Percentiles rank a stretch among this genome's conserved stretches.
These are phyloP conservation scores for Harpalus rufipes DNA, from an alignment of 2,888 invertebrate species.

Conservation along the genomic window DNA sequence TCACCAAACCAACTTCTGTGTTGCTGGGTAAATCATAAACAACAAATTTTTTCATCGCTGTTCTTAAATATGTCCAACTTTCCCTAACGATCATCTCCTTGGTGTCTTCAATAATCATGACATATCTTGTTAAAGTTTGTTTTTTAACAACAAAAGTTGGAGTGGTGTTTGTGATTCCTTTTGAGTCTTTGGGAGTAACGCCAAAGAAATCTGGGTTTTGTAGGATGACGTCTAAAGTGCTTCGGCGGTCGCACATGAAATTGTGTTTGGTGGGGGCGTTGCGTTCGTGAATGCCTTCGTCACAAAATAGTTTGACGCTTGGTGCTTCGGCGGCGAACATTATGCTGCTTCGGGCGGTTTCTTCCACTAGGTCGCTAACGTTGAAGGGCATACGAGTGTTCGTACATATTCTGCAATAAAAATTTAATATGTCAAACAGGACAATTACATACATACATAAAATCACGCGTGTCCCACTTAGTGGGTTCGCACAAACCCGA, in stretches of 20 bases:
- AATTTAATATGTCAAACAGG: too few species aligned
- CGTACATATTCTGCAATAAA: conserved; percentile 72
- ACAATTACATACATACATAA: too few species aligned
- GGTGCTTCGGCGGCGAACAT: conserved; percentile 79
- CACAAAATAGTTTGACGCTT: conserved; percentile 81
- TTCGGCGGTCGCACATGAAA: conserved; percentile 80
- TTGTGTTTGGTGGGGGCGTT: conserved; percentile 84
- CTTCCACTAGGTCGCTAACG: conserved; percentile 76
- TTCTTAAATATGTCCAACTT: conserved; percentile 81
- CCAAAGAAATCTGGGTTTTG: conserved; percentile 79
- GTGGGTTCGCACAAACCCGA: too few species aligned
- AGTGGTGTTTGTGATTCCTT: conserved; percentile 76
- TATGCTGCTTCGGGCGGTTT: conserved; percentile 78
- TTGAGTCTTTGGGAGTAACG: conserved; percentile 71
- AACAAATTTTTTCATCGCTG: conserved; percentile 81
- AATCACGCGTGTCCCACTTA: too few species aligned
- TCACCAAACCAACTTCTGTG: conserved; percentile 79
- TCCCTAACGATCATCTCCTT: conserved; percentile 80
- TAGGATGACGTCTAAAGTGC: conserved; percentile 81
- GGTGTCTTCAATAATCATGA: conserved; percentile 81
- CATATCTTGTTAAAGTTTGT: conserved; percentile 79
- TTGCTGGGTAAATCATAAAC: conserved; percentile 79
- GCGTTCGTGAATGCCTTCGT: conserved; percentile 81
- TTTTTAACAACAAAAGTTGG: conserved; percentile 79
- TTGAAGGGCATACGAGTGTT: conserved; percentile 73